Evolutionary conservation across 2,113 vertebrate species (phyloP).

Genomic region (Eleginops maclovinus): DNA sequence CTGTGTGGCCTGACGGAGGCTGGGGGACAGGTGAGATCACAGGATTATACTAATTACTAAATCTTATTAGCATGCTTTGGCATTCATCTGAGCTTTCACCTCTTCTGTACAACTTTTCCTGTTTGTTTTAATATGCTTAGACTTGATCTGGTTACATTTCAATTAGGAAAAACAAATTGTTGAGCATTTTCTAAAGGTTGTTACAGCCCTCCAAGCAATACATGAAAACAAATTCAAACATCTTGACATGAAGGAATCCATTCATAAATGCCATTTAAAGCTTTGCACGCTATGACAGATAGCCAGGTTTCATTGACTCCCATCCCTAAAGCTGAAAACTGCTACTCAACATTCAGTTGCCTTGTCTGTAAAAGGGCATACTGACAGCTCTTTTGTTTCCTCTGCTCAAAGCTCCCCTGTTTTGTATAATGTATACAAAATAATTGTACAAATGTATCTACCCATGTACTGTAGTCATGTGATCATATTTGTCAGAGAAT

Average conservation of each 20-base stretch:
- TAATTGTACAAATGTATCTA: not conserved
- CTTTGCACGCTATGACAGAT: not conserved
- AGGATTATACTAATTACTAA: not conserved
- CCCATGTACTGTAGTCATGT: not conserved
- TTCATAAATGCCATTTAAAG: conserved; percentile 1
- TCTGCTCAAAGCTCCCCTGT: not conserved
- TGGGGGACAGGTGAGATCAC: conserved; percentile 91
- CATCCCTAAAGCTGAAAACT: conserved; percentile 16
- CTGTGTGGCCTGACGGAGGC: conserved; percentile 97
- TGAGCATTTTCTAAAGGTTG: conserved; percentile 2
- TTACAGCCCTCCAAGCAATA: not conserved
- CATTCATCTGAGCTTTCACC: not conserved
- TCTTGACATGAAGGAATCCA: conserved; percentile 12
- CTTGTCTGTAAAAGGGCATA: conserved; percentile 28
- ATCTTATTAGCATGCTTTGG: conserved; percentile 5
- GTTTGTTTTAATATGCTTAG: too few relatives aligned
- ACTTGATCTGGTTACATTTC: not conserved
- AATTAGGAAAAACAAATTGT: not conserved
- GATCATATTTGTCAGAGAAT: not conserved
- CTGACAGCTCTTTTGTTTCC: conserved; percentile 15
- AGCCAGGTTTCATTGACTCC: conserved; percentile 16
- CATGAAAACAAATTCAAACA: conserved; percentile 9
- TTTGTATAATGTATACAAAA: not conserved
- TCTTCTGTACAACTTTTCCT: not conserved
- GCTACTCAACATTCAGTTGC: not conserved